Evolutionary conservation across 2,888 invertebrate species (phyloP), one percentile per base, ranked within the genome.

Genomic region (Eustalomyia histrio): DNA sequence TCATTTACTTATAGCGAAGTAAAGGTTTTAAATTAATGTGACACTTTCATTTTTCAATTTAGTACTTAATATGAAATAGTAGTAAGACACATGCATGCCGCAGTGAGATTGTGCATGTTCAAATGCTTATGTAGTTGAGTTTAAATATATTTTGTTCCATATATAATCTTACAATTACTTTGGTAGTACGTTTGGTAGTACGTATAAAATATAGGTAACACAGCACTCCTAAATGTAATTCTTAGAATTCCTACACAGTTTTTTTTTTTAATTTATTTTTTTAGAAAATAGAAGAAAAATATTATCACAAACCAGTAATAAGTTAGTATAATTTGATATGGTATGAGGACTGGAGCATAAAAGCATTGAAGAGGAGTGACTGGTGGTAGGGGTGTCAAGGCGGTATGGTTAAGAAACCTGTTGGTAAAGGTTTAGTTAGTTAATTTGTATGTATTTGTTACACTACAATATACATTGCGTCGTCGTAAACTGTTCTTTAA

Each of bases 31-130:
- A 61, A 35, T 57, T 57, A 57, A 64, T 65, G 57, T 12, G 17
- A 65, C 73, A 74, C 64, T 65, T 74, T 74, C 58, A 58, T 58
- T 74, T 74, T 74, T 72, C 10, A 35, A 57, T 64, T 50, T 17
- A n/a, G n/a, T n/a, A 24, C 35, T 58, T 29, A 14, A 52, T 16
- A 58, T 35, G 18, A 29, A 64, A 2, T 57, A 39, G 39, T 39
- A 39, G 16, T 14, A 72, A 60, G 16, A 60, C 60, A 39, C 18
- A 43, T 18, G 47, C 64, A 50, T 47, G 43, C 39, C 10, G 29
- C 29, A 39, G 10, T 39, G 14, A 39, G 39, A 39, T 10, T 39
- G 14, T 39, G 39, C 39, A 39, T 39, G 39, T 39, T 29, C 29
- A 29, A 29, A 29, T 29, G 24, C 5, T 2, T 24, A 3, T 24